Evolutionary conservation across 2,797 vertebrate genomes (phyloP).

Genomic region (Sebastes oblongus): DNA sequence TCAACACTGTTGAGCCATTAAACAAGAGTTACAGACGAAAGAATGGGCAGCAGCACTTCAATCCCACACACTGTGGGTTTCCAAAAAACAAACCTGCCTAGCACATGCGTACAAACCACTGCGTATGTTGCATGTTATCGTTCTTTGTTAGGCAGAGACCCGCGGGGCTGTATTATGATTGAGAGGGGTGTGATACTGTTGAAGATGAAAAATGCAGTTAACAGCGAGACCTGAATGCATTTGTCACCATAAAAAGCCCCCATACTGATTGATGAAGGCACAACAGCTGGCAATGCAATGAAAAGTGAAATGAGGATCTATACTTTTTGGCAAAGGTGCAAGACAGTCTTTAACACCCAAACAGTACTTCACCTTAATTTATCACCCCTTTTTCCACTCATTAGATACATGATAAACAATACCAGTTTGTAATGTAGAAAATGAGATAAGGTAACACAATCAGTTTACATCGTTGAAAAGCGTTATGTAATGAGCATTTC

Average conservation of each 20-base stretch:
- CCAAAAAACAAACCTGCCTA: not conserved
- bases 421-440: slow-evolving; percentile 49
- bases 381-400: slow-evolving; percentile 39
- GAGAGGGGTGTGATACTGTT: slow-evolving; percentile 50
- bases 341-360: slow-evolving; percentile 39
- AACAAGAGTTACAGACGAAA: not conserved
- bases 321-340: slow-evolving; percentile 58
- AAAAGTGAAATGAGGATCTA: slow-evolving; percentile 65
- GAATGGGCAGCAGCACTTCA: not conserved
- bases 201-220: slow-evolving; percentile 71
- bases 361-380: slow-evolving; percentile 46
- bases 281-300: slow-evolving; percentile 69
- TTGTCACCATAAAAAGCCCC: slow-evolving; percentile 66
- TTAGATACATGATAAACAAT: slow-evolving; percentile 37
- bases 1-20: not conserved
- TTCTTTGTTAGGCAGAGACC: slow-evolving; percentile 37
- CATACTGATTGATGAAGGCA: slow-evolving; percentile 66
- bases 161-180: slow-evolving; percentile 51
- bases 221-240: slow-evolving; percentile 60
- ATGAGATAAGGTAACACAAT: slow-evolving; percentile 13
- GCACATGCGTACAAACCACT: not conserved
- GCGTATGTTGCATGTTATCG: slow-evolving; percentile 17
- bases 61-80: not conserved
- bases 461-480: slow-evolving; percentile 16
- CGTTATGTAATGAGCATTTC: slow-evolving; percentile 28